Conservation (phyloP, 2,797 vertebrate species). For the Balearica regulorum region DNA sequence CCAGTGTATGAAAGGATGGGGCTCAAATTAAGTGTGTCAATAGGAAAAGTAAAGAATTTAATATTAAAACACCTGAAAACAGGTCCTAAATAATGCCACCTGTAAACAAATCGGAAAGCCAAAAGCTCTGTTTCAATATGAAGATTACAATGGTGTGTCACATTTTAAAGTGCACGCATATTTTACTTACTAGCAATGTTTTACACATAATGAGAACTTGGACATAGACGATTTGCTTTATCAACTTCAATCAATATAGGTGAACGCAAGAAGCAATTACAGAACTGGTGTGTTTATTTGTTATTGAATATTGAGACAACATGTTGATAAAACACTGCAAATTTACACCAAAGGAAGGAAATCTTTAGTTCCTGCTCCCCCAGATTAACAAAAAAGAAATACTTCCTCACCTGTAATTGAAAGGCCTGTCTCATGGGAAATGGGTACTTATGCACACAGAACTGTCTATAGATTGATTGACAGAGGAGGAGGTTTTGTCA, state of each 20-base stretch:
- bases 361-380: not conserved
- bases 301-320: not conserved
- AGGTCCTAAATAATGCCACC: not conserved
- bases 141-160: not conserved
- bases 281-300: constrained; percentile 6
- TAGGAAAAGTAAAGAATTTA: not conserved
- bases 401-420: not conserved
- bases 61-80: not conserved
- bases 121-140: not conserved
- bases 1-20: not conserved
- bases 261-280: not conserved
- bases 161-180: not conserved
- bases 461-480: not conserved
- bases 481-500: not conserved
- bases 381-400: not conserved
- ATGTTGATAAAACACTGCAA: not conserved
- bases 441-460: not conserved
- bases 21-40: not conserved
- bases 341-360: not conserved
- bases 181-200: not conserved
- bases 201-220: not conserved
- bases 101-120: not conserved
- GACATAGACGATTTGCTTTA: not conserved
- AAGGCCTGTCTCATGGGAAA: not conserved
- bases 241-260: not conserved